Evolutionary conservation across 2,797 vertebrate species (phyloP).

Genomic region (Spinibarbus caldwelli): DNA sequence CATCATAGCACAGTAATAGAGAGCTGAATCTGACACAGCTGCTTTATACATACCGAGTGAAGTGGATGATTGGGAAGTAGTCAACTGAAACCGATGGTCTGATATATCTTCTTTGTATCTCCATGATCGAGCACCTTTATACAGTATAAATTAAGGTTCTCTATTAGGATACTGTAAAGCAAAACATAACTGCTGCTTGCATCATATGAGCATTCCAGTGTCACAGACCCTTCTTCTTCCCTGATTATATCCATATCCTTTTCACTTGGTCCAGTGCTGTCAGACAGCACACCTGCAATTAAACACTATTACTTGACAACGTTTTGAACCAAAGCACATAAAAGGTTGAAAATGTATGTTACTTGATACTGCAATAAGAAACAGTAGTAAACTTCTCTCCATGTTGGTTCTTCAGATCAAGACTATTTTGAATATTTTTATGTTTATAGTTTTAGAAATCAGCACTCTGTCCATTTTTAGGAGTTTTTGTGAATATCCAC

Average conservation of each 20-base stretch:
- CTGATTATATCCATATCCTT: background rate
- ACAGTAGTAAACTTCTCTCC: background rate
- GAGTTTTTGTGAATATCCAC: background rate
- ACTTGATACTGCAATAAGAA: background rate
- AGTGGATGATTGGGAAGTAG: background rate
- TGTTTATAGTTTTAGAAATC: background rate
- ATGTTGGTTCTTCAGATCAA: background rate
- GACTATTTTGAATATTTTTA: background rate
- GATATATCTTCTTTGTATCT: background rate
- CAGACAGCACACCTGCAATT: background rate
- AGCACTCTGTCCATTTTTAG: background rate
- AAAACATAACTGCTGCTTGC: background rate
- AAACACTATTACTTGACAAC: background rate
- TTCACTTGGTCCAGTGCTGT: background rate
- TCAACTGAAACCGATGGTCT: constrained; percentile 8
- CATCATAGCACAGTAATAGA: constrained; percentile 38
- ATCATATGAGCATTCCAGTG: constrained; percentile 35
- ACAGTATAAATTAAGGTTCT: constrained; percentile 16
- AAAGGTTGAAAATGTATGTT: background rate
- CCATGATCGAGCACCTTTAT: background rate
- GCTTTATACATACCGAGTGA: background rate
- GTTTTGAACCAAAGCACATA: background rate
- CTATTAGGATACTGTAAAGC: constrained; percentile 35
- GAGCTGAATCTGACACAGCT: constrained; percentile 30
- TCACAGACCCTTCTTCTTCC: background rate